Conservation (phyloP, 1,140 invertebrate species). For the Eurosta solidaginis region DNA sequence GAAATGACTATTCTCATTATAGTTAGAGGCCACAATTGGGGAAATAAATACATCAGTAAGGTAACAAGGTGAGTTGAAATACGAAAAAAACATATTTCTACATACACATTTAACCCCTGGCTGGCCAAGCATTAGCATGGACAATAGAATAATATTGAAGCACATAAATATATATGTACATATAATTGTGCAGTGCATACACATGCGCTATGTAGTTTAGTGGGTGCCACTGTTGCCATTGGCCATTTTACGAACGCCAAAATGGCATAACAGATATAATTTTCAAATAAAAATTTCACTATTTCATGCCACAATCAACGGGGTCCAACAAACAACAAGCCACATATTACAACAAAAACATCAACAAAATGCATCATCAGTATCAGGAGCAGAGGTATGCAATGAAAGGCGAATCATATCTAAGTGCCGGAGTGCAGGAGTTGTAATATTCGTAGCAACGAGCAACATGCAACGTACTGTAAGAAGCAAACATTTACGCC, state of each 20-base stretch:
- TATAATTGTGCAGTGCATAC: too few species aligned
- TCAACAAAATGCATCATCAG: not conserved
- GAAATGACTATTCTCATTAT: slow-evolving; percentile 15
- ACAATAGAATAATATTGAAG: not conserved
- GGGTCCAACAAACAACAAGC: not conserved
- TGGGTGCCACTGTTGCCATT: not conserved
- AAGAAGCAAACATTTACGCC: not conserved
- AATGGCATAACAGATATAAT: slow-evolving; percentile 19
- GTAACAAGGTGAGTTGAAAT: not conserved
- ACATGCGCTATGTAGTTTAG: slow-evolving; percentile 6
- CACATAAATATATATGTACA: not conserved
- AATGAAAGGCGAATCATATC: too few species aligned
- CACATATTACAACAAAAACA: too few species aligned
- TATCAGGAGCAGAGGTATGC: not conserved
- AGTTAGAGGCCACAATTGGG: slow-evolving; percentile 7
- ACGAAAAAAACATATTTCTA: not conserved
- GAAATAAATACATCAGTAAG: slow-evolving; percentile 10
- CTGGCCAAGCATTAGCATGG: not conserved
- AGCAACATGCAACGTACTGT: not conserved
- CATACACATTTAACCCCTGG: not conserved
- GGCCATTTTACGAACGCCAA: not conserved
- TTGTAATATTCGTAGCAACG: not conserved
- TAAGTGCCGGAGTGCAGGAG: not conserved
- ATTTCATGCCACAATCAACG: slow-evolving; percentile 20
- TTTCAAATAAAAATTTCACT: slow-evolving; percentile 18